Evolutionary conservation across 2,888 invertebrate species (phyloP), one percentile per base, ranked within the genome.

Genomic region (Yponomeuta plumbellus): DNA sequence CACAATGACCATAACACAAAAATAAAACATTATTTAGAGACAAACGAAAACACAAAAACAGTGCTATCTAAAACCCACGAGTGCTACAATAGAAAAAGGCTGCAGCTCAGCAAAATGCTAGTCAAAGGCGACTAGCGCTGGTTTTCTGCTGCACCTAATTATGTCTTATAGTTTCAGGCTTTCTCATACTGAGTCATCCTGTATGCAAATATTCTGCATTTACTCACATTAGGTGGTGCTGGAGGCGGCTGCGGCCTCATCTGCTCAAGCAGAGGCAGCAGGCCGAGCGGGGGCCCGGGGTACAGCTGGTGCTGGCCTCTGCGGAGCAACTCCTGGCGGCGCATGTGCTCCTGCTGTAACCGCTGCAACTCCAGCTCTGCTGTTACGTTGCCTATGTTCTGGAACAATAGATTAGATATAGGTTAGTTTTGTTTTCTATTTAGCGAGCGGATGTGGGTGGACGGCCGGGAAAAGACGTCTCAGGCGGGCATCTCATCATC

Each of bases 231-330:
- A 17, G 78, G 74, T 88, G 87, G 83, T 59, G 75, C 74, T 88
- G 87, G 83, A 57, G 75, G 74, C 85, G 74, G 92, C 80, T 74
- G 92, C 76, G 85, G 86, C 74, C 80, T 76, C 79, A 94, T 88
- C 75, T 94, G 94, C 74, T 94, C 95, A 75, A 95, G 84, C 71
- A 95, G 92, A n/a, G 95, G 95, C 69, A 95, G 88, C 74, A 95
- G 93, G 80, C 94, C 93, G 68, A 95, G 90, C 2, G 94, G 95
- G 0, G 94, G 93, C 10, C 93, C 93, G 23, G 92, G 91, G 80
- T 86, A 93, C 70, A 91, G 69, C 1, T 85, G 84, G 65, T 91
- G 86, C 72, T 86, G 89, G 0, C 88, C 85, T 10, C 83, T 88
- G 78, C 86, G 88, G 72, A 85, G 92, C 90, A 88, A 76, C 83